phyloP scores from a whole-genome alignment of 2,113 vertebrate species.

The Brachypodius melanocephalos region DNA sequence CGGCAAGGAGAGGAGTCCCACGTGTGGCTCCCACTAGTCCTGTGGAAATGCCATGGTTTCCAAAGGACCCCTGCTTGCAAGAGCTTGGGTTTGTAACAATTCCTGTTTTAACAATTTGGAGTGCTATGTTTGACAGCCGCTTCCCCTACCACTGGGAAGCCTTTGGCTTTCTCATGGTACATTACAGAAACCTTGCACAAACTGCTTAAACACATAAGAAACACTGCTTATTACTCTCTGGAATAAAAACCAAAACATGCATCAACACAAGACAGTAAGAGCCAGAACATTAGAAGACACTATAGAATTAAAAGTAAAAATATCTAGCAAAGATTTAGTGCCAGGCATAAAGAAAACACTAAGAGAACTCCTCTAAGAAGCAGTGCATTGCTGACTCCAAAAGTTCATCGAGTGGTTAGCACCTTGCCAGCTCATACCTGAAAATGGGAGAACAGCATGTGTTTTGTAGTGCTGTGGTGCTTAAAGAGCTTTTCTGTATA shows the following conservation, averaged over 20 bases:
- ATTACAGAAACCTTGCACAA: neutral
- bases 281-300: neutral
- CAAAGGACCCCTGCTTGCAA: neutral
- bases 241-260: neutral
- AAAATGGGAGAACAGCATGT: neutral
- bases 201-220: neutral
- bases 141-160: neutral
- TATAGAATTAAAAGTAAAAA: neutral
- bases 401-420: neutral
- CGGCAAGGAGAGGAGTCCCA: fast-evolving
- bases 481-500: neutral
- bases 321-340: neutral
- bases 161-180: neutral
- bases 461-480: neutral
- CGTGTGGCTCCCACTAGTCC: neutral
- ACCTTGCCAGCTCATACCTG: neutral
- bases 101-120: neutral
- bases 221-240: neutral
- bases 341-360: neutral
- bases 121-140: neutral
- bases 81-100: neutral
- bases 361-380: neutral
- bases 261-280: neutral
- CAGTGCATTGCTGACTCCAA: neutral
- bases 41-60: neutral